Conservation (phyloP, 2,113 vertebrate species). For the Ellobius talpinus region DNA sequence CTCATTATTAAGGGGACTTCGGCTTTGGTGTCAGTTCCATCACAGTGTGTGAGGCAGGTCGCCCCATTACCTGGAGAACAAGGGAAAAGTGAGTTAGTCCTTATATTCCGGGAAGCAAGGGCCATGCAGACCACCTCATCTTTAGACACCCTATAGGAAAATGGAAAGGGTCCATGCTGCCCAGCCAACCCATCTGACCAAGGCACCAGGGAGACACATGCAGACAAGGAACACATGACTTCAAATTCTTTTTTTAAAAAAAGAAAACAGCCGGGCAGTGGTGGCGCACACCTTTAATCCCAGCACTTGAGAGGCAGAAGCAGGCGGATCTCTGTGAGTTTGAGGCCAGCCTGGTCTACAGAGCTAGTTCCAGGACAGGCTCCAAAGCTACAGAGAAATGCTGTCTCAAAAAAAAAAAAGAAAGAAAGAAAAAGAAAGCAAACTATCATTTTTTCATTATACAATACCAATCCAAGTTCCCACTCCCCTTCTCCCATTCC, state of each 20-base stretch:
- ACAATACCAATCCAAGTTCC: too few relatives aligned
- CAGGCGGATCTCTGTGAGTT: too few relatives aligned
- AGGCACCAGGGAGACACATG: slow-evolving; percentile 35
- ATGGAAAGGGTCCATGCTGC: background rate
- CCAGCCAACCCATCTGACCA: slow-evolving; percentile 55
- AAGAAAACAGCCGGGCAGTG: too few relatives aligned
- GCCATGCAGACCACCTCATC: background rate
- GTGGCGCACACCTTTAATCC: too few relatives aligned
- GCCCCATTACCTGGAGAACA: slow-evolving; percentile 92
- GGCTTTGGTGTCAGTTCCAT: slow-evolving; percentile 92
- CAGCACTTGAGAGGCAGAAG: too few relatives aligned
- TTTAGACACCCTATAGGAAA: background rate
- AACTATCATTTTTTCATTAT: too few relatives aligned
- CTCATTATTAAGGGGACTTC: slow-evolving; percentile 92
- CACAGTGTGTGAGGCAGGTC: slow-evolving; percentile 95
- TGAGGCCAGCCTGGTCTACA: too few relatives aligned
- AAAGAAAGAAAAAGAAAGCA: too few relatives aligned
- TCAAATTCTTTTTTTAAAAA: background rate
- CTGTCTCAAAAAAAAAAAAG: too few relatives aligned
- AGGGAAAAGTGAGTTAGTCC: background rate
- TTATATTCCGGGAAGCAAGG: fast-evolving
- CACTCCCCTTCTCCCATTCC: too few relatives aligned
- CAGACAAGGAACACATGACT: background rate
- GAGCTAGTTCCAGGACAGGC: too few relatives aligned
- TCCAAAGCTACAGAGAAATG: too few relatives aligned